A percentile compares a stretch with the other conserved stretches of the same genome.
Conservation (phyloP, 2,113 vertebrate genomes). For the Tachycineta bicolor region DNA sequence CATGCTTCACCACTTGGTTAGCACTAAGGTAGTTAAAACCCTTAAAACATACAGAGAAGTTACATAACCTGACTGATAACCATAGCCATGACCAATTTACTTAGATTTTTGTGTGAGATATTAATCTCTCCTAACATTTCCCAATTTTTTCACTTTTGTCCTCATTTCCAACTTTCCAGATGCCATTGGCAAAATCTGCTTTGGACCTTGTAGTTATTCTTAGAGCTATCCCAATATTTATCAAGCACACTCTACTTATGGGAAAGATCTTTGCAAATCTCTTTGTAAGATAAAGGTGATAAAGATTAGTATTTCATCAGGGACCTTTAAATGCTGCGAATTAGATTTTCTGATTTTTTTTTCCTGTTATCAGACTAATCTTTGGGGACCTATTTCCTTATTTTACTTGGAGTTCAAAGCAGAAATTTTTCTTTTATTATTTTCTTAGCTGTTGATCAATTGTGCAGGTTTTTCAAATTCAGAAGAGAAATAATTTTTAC, state of each 20-base stretch:
- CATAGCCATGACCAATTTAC: background rate
- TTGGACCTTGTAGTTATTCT: background rate
- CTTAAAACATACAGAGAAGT: background rate
- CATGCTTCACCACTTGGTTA: background rate
- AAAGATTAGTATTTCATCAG: background rate
- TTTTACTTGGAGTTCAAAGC: constrained; percentile 26
- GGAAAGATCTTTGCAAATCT: background rate
- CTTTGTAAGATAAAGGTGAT: background rate
- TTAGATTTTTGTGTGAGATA: background rate
- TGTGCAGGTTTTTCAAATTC: constrained; percentile 19
- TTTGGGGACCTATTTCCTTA: background rate
- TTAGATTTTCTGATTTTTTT: background rate
- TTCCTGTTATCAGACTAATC: background rate
- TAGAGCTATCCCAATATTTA: background rate
- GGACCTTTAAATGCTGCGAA: background rate
- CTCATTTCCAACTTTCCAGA: background rate
- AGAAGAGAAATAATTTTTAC: background rate
- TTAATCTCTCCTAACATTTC: background rate
- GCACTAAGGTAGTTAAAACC: background rate
- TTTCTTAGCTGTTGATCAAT: background rate
- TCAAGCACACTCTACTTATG: background rate
- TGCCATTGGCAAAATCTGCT: background rate
- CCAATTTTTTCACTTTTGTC: background rate
- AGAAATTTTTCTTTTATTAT: background rate
- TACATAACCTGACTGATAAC: background rate